phyloP scores from a whole-genome alignment of 2,113 vertebrate genomes.

The Myotis davidii region DNA sequence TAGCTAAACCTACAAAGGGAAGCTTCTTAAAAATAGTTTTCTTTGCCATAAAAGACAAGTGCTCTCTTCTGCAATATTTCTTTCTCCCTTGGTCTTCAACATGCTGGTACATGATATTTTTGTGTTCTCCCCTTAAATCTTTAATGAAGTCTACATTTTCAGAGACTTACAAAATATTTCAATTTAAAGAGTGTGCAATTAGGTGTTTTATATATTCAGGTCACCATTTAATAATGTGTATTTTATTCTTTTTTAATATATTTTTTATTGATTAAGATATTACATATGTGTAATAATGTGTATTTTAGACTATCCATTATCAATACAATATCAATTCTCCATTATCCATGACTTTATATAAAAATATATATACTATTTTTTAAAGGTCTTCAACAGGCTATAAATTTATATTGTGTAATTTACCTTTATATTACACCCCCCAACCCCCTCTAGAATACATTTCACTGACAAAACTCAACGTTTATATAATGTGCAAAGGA shows the following conservation, averaged over 20 bases:
- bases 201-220: neutral
- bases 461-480: neutral
- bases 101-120: neutral
- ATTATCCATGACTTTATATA: neutral
- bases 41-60: neutral
- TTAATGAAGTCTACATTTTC: neutral
- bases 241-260: no score
- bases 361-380: neutral
- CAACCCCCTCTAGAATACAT: neutral
- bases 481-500: neutral
- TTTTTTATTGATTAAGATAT: no score
- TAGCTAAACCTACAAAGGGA: neutral
- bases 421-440: neutral
- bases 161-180: neutral
- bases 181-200: neutral
- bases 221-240: neutral
- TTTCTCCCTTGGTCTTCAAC: neutral
- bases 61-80: neutral
- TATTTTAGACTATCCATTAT: neutral
- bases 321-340: neutral
- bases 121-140: neutral
- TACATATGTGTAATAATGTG: neutral
- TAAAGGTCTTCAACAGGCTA: conserved; percentile 1
- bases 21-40: conserved; percentile 21
- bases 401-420: conserved; percentile 11